Base-by-base conservation (phyloP, 2,113 vertebrate genomes). In the Hystrix cristata region DNA sequence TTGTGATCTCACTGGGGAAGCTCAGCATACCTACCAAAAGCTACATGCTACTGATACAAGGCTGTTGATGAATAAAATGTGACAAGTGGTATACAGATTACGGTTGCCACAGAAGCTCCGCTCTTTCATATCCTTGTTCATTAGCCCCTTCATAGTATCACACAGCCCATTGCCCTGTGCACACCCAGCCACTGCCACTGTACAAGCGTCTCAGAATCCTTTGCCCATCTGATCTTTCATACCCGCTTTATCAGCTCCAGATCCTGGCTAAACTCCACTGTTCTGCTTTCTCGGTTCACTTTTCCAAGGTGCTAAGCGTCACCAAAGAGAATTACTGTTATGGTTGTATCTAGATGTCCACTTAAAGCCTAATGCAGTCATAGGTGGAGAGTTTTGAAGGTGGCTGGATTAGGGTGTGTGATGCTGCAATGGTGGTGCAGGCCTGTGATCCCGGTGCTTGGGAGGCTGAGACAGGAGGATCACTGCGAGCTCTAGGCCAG, bases 221-320 rank as follows among this genome's bases (percentile, higher is more conserved):
- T 62, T 90, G 64, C 34, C 64, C 91, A 48, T 15, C 69, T n/a
- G n/a, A 82, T 62, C 57, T 83, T 91, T 90, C 51, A 27, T 71
- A 69, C 57, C 18, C 85, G 76, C 29, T 3, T 85, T 71, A 53
- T 84, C 18, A 76, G 25, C 51, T 31, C 7, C 62, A 62, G 18
- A 16, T 25, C 57, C 9, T 64, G n/a, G 34, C 38, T 81, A 46
- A 84, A 25, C 7, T 9, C 48, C 21, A 8, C 27, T 23, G 34
- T 93, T 93, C 57, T 81, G n/a, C 34, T 69, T 82, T 79, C 60
- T 89, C 48, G 53, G 34, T 19, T 95, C 76, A 46, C 60, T 88
- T 19, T 51, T 29, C 38, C 59, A n/a, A 31, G 18, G 7, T 48
- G n/a, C 60, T 86, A 80, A 84, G 64, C 65, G 59, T 25, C 57